A percentile compares a stretch with the other conserved stretches of the same genome.
These are phyloP conservation scores for Onychomys torridus DNA, from an alignment of 2,797 vertebrate genomes.

Conservation along the genomic window DNA sequence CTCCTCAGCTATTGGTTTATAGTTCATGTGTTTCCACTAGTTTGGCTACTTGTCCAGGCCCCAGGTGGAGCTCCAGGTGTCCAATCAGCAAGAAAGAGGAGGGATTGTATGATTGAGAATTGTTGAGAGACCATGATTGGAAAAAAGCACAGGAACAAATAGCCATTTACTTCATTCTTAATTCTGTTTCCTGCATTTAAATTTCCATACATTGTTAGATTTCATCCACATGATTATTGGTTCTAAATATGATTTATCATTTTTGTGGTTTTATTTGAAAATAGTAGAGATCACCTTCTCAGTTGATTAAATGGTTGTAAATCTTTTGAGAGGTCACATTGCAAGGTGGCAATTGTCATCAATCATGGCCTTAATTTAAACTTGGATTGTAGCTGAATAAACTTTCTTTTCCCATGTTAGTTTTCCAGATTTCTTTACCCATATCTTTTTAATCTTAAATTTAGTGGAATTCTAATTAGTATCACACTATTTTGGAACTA, in stretches of 20 bases:
- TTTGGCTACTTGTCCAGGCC: no score
- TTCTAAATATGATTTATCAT: conserved; percentile 78
- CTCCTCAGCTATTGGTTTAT: no score
- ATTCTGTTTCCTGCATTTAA: neutral
- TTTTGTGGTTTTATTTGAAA: conserved; percentile 77
- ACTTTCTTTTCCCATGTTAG: conserved; percentile 71
- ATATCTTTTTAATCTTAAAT: conserved; percentile 53
- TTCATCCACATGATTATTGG: conserved; percentile 64
- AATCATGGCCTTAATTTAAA: conserved; percentile 85
- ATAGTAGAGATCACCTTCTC: conserved; percentile 73
- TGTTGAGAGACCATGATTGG: no score
- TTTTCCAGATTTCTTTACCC: conserved; percentile 68
- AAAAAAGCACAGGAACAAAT: no score
- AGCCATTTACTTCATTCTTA: conserved; percentile 64
- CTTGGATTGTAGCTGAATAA: conserved; percentile 76
- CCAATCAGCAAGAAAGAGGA: no score
- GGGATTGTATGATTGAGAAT: no score
- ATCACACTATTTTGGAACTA: conserved; percentile 48
- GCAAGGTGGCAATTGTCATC: conserved; percentile 75
- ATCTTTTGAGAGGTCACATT: conserved; percentile 83
- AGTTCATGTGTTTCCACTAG: no score
- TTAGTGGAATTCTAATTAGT: conserved; percentile 44
- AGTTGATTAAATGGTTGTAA: conserved; percentile 81
- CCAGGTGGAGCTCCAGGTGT: no score
- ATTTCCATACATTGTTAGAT: conserved; percentile 57